Percentiles rank a stretch among this genome's conserved stretches.
phyloP scores from a whole-genome alignment of 1,140 invertebrate genomes.

The Drosophila bifasciata region DNA sequence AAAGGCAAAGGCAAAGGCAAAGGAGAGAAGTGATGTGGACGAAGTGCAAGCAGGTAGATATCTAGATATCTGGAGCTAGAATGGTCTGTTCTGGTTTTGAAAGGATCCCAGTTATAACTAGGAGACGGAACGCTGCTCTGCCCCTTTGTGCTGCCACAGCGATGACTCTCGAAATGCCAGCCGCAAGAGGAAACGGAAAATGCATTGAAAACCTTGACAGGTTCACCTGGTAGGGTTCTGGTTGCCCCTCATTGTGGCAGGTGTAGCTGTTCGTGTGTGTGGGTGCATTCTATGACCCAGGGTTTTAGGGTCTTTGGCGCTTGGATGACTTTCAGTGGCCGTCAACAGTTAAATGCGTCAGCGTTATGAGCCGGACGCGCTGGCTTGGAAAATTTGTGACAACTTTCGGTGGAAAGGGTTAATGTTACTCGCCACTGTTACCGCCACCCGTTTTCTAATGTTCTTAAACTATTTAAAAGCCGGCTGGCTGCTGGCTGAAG shows the following conservation, averaged over 20 bases:
- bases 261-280: slow-evolving; percentile 4
- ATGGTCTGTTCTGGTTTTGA: slow-evolving; percentile 21
- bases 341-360: slow-evolving; percentile 37
- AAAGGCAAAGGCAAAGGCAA: slow-evolving; percentile 41
- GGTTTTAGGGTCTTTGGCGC: slow-evolving; percentile 40
- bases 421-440: slow-evolving; percentile 5
- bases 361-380: slow-evolving; percentile 28
- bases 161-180: too few species aligned
- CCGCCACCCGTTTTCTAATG: slow-evolving; percentile 33
- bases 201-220: slow-evolving; percentile 14
- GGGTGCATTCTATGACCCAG: background rate
- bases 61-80: background rate
- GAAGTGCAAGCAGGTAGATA: slow-evolving; percentile 28
- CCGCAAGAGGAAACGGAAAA: slow-evolving; percentile 28
- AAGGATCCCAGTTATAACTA: slow-evolving; percentile 21
- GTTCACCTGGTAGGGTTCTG: background rate
- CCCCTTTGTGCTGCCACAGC: slow-evolving; percentile 15
- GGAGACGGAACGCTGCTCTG: background rate
- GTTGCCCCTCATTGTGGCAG: slow-evolving; percentile 8
- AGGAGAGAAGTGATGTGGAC: slow-evolving; percentile 24
- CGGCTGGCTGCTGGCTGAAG: slow-evolving; percentile 29
- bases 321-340: slow-evolving; percentile 31
- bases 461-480: slow-evolving; percentile 52
- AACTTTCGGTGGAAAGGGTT: slow-evolving; percentile 52
- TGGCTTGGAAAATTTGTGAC: slow-evolving; percentile 70